Evolutionary conservation across 2,797 vertebrate genomes (phyloP), one percentile per base, ranked within the genome.

Genomic region (Gadopsis bispinosus): DNA sequence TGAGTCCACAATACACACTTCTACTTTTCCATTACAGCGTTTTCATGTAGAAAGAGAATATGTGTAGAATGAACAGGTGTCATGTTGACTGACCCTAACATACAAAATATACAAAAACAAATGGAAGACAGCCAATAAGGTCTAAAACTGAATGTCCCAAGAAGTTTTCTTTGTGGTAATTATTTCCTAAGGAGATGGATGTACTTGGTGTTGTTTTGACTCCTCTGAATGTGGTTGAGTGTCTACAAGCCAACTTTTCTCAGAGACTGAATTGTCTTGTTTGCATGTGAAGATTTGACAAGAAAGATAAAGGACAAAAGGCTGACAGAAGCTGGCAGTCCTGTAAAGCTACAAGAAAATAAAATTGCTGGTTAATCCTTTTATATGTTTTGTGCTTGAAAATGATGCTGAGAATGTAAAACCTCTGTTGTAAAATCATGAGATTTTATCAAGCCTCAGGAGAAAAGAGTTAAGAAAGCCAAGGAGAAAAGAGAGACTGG

Each of bases 11-110:
- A 78, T 17, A 50, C 55, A 48, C 64, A 62, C 50, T 55, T 69
- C 9, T 48, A 22, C 11, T 75, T 84, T 73, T 73, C 33, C 60
- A 80, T 63, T 69, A 56, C 39, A 69, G 60, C 31, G 20, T 71
- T 78, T 77, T 79, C 41, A 62, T 35, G 58, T 2, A 7, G 7
- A 35, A 61, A 11, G 12, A 1, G 35, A 33, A 33, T 26, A 26
- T 26, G 26, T 26, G 26, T 26, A 33, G 70, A 71, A 76, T 62
- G 59, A 79, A 37, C 31, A 60, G 45, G 50, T 56, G 53, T 62
- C 62, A 73, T 33, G 48, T 37, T 75, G 33, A 73, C 69, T 76
- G 64, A 74, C 59, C 26, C 41, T 0, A 22, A 73, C 39, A 35
- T 26, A 45, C 14, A 48, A 48, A 62, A 66, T 7, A 50, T 1